Base-by-base conservation (phyloP, 2,888 invertebrate species). In the Cosmorhoe ocellata region DNA sequence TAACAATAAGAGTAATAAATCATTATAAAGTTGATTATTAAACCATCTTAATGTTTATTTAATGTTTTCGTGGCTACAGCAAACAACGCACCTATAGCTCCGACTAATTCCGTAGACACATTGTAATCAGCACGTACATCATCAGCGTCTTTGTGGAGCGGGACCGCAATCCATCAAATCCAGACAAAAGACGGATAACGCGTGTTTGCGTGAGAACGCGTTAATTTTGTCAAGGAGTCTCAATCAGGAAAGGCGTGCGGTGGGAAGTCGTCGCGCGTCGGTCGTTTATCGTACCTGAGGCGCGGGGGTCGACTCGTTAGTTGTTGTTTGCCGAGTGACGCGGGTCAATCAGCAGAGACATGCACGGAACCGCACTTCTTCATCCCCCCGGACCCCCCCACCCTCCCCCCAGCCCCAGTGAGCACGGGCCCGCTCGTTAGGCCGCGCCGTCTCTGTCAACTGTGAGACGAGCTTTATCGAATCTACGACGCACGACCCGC, bases 271-370 rank as follows among this genome's bases (percentile, higher is more conserved):
- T 69, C 71, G 74, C 73, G 75, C 75, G 71, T 74, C 78, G 79
- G 80, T 75, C 80, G 82, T 81, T 84, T 78, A 69, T 69, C 76
- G 80, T 81, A 87, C 84, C 85, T 84, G 86, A 84, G 85, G 88
- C 81, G 85, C 81, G 84, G 83, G 79, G 84, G 80, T 78, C 80
- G 80, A 84, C 88, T 90, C 89, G 89, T 90, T 90, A 89, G 88
- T 90, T 89, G 89, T 89, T 90, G 89, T 90, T 90, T 90, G 89
- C 87, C 81, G 81, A 90, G 90, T 89, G 88, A 88, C 89, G 88
- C 89, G 88, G 90, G 90, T 90, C 90, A 90, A 90, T 90, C 90
- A 90, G 89, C 87, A 88, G 88, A 85, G 88, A 84, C 89, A 90
- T 89, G 89, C 89, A 89, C 84, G 89, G 89, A 87, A 89, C 90